phyloP scores from a whole-genome alignment of 2,888 invertebrate genomes.

The Eilema depressum region DNA sequence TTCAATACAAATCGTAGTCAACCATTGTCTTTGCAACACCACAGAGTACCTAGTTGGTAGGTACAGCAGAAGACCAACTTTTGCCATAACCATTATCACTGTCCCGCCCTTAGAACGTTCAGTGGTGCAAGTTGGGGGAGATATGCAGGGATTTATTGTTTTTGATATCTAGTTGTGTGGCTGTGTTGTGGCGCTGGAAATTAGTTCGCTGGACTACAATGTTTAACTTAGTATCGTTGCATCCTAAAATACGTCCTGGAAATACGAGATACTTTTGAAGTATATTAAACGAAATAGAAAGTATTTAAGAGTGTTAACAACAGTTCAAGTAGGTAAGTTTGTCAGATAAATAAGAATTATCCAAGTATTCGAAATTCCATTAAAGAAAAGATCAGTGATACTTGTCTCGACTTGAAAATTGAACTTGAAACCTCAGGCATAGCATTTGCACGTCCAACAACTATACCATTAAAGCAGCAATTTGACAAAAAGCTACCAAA shows the following conservation, averaged over 20 bases:
- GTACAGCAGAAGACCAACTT: conserved; percentile 74
- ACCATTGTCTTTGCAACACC: conserved; percentile 49
- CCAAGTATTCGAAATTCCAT: no score
- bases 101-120: conserved; percentile 69
- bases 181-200: not conserved
- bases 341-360: no score
- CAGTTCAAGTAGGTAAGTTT: no score
- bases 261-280: not conserved
- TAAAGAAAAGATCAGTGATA: not conserved
- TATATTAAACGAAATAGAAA: no score
- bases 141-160: conserved; percentile 27
- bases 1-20: conserved; percentile 62
- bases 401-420: not conserved
- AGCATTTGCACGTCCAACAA: not conserved
- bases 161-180: conserved; percentile 1
- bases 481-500: not conserved
- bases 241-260: no score
- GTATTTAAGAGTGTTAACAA: no score
- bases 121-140: conserved; percentile 55
- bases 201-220: not conserved
- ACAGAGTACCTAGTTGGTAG: conserved; percentile 58
- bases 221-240: not conserved
- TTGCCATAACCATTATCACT: conserved; percentile 83
- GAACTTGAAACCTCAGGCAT: not conserved
- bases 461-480: not conserved